Conservation (phyloP, 1,140 invertebrate species). For the Magallana ariakensis region DNA sequence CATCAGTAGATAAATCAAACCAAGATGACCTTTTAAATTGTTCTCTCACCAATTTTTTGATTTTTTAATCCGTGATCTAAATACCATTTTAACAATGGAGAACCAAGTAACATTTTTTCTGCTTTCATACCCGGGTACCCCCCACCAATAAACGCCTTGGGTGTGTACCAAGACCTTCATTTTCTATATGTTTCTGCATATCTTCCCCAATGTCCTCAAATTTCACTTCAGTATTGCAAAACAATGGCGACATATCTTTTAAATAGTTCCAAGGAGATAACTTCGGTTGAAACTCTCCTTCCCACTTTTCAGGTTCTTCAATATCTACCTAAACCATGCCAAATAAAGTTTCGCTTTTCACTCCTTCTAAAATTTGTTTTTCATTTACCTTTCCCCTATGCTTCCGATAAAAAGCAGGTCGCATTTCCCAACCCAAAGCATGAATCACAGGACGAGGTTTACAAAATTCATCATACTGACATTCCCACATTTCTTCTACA, state of each 20-base stretch:
- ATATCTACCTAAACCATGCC: slow-evolving; percentile 58
- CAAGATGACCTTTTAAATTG: too few relatives aligned
- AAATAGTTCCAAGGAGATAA: slow-evolving; percentile 42
- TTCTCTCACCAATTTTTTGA: too few relatives aligned
- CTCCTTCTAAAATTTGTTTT: slow-evolving; percentile 43
- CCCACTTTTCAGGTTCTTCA: slow-evolving; percentile 41
- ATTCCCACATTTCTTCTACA: slow-evolving; percentile 49
- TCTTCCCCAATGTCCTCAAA: slow-evolving; percentile 48
- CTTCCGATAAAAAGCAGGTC: too few relatives aligned
- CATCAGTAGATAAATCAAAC: too few relatives aligned
- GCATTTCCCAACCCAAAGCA: too few relatives aligned
- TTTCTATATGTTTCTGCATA: slow-evolving; percentile 51
- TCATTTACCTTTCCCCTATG: slow-evolving; percentile 14
- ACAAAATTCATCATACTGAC: slow-evolving; percentile 5
- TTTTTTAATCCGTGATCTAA: slow-evolving; percentile 55
- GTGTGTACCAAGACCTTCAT: slow-evolving; percentile 40
- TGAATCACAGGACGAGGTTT: too few relatives aligned
- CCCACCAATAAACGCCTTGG: slow-evolving; percentile 51
- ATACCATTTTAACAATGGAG: slow-evolving; percentile 60
- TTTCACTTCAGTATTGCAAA: slow-evolving; percentile 55
- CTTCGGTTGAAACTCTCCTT: neutral
- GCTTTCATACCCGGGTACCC: slow-evolving; percentile 54
- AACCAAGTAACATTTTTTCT: slow-evolving; percentile 54
- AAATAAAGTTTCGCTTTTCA: slow-evolving; percentile 39
- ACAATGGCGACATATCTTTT: slow-evolving; percentile 45